phyloP scores from a whole-genome alignment of 2,797 vertebrate genomes.

The Fratercula arctica region DNA sequence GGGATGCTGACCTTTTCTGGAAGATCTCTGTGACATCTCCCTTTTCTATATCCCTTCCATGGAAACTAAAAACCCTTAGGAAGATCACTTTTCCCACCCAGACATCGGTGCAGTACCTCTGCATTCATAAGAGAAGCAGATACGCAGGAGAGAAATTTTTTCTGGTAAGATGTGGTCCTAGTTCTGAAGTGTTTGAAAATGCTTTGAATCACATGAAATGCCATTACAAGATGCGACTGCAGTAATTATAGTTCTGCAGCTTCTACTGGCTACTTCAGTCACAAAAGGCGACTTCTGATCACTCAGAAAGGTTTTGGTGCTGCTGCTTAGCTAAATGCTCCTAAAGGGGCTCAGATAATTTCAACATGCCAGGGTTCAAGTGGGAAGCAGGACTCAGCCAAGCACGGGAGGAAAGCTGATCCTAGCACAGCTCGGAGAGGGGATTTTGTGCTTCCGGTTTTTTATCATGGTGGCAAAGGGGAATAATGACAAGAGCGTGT shows the following conservation, averaged over 20 bases:
- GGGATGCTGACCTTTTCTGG: not conserved
- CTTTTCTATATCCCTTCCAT: not conserved
- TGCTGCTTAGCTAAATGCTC: not conserved
- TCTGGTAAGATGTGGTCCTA: not conserved
- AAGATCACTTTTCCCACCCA: not conserved
- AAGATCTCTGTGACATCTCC: not conserved
- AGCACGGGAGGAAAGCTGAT: not conserved
- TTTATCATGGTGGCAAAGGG: not conserved
- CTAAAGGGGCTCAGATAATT: not conserved
- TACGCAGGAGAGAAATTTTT: not conserved
- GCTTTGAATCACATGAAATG: not conserved
- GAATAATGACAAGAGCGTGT: fast-evolving
- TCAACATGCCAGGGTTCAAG: not conserved
- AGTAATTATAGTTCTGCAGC: not conserved
- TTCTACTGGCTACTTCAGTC: not conserved
- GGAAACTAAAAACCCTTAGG: not conserved
- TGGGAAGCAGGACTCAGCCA: not conserved
- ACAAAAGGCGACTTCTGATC: not conserved
- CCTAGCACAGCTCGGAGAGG: fast-evolving
- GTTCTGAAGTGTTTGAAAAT: not conserved
- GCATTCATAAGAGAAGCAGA: not conserved
- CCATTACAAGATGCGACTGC: not conserved
- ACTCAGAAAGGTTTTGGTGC: not conserved
- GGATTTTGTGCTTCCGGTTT: not conserved
- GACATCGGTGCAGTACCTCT: not conserved